A percentile compares a stretch with the other conserved stretches of the same genome.
phyloP scores from a whole-genome alignment of 92 coral and sea anemone species.

The Palythoa grandiflora region DNA sequence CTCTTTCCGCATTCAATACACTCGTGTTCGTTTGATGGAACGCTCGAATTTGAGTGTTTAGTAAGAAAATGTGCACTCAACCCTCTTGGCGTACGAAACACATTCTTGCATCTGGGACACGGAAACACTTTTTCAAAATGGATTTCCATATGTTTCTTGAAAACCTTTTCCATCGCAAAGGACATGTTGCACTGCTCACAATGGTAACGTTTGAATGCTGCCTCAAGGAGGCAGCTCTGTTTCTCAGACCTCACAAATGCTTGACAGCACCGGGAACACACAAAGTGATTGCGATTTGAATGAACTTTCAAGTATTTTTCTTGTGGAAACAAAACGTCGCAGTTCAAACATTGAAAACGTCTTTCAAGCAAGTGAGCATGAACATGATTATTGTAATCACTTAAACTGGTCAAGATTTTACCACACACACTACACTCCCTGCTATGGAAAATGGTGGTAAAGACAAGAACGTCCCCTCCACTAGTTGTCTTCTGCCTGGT shows the following conservation, averaged over 20 bases:
- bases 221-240: neutral
- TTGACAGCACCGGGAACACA: constrained; percentile 7
- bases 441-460: neutral
- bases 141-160: constrained; percentile 21
- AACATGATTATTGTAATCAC: constrained; percentile 2
- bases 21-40: neutral
- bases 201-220: constrained; percentile 15
- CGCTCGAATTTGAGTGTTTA: neutral
- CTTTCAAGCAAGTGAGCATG: constrained; percentile 31
- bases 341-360: constrained; percentile 13
- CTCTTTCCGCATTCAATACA: constrained; percentile 18
- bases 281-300: constrained; percentile 24
- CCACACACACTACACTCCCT: neutral
- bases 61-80: neutral
- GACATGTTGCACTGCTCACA: constrained; percentile 34
- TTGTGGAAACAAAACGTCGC: constrained; percentile 10
- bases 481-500: neutral
- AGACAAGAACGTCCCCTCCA: neutral
- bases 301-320: constrained; percentile 10
- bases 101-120: neutral
- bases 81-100: constrained; percentile 10
- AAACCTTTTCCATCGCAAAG: neutral
- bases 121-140: constrained; percentile 4
- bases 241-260: constrained; percentile 28
- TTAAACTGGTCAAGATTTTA: neutral